Conservation (phyloP, 2,888 invertebrate species). For the Crossocerus cetratus region DNA sequence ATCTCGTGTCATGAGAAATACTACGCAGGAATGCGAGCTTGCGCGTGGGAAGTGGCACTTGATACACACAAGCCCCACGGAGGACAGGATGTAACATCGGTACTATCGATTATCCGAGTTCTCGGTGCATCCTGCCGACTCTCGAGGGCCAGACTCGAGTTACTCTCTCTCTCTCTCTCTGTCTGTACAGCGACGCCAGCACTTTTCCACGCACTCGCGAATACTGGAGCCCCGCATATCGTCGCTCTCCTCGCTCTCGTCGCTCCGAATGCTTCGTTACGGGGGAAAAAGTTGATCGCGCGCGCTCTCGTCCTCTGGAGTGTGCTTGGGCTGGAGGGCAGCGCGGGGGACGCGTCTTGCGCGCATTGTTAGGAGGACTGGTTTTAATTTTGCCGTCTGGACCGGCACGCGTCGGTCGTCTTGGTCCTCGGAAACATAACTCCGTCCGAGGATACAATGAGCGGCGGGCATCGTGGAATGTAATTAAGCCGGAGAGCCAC, state of each 20-base stretch:
- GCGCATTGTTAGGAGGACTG: conserved; percentile 21
- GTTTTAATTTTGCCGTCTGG: conserved; percentile 40
- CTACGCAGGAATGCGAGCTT: no score
- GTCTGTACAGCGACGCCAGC: no score
- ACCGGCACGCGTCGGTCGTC: conserved; percentile 21
- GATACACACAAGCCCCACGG: no score
- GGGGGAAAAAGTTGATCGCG: background rate
- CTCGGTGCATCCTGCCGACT: no score
- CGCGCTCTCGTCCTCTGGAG: no score
- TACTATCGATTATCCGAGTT: no score
- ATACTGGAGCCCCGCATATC: background rate
- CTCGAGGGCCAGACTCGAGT: no score
- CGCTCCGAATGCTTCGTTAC: background rate
- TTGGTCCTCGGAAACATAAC: conserved; percentile 61
- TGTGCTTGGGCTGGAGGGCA: no score
- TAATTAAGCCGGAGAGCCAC: conserved; percentile 70
- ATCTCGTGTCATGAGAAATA: no score
- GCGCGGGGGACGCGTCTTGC: background rate
- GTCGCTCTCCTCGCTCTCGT: background rate
- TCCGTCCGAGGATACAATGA: conserved; percentile 66
- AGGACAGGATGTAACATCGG: no score
- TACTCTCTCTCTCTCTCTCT: no score
- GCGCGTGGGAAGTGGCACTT: no score
- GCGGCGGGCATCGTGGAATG: conserved; percentile 68
- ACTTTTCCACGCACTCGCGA: background rate